A percentile compares a stretch with the other conserved stretches of the same genome.
Evolutionary conservation across 1,140 invertebrate genomes (phyloP).

Genomic region (Hyphantria cunea): DNA sequence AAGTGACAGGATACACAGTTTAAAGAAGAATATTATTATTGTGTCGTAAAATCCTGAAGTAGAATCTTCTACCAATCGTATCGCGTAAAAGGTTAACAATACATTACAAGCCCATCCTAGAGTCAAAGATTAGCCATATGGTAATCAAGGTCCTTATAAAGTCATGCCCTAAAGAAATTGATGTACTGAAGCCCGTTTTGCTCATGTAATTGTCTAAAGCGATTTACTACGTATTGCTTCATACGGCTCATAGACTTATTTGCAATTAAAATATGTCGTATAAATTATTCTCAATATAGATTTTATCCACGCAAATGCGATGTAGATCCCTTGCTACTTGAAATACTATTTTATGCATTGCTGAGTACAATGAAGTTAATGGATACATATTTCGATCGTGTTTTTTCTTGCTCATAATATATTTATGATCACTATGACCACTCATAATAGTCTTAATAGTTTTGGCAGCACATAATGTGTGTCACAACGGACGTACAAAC

Average conservation of each 20-base stretch:
- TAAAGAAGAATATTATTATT: too few species aligned
- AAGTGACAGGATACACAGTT: too few species aligned
- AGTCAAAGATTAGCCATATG: conserved; percentile 16
- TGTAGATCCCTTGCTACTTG: conserved; percentile 4
- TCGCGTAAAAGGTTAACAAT: background rate
- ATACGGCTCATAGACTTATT: conserved; percentile 27
- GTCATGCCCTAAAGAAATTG: conserved; percentile 15
- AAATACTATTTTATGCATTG: conserved; percentile 27
- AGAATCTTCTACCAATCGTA: too few species aligned
- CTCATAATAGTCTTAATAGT: conserved; percentile 4
- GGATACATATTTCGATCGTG: conserved; percentile 20
- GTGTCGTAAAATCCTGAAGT: too few species aligned
- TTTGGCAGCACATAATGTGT: conserved; percentile 31
- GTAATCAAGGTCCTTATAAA: conserved; percentile 25
- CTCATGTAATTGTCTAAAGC: conserved; percentile 19
- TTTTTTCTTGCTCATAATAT: conserved; percentile 2
- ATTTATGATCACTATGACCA: conserved; percentile 26
- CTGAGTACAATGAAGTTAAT: background rate
- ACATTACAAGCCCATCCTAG: conserved; percentile 1
- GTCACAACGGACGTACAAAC: conserved; percentile 20
- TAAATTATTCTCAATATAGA: conserved; percentile 24
- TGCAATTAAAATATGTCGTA: conserved; percentile 34
- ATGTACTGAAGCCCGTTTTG: background rate
- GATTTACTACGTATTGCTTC: conserved; percentile 22
- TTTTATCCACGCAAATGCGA: conserved; percentile 17